Base-by-base conservation (phyloP, 2,113 vertebrate genomes). In the Mastomys coucha region DNA sequence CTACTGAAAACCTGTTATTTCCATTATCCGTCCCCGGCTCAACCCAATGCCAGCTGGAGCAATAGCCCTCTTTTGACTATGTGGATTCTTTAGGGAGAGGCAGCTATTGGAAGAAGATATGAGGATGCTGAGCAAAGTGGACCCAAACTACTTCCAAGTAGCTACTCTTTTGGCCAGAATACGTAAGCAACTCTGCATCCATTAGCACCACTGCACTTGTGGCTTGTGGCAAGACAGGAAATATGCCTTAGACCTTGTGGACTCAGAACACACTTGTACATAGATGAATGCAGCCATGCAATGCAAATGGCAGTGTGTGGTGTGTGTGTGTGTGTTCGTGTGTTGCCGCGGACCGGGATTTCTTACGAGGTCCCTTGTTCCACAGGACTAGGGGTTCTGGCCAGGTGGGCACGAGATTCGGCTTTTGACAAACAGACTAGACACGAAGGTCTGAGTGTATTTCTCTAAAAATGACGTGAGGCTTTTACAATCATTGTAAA, bases 61-160 rank as follows among this genome's bases (percentile, higher is more conserved):
- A 10, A 4, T 13, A 33, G 8, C 14, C 7, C 22, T 42, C 51
- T 7, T 14, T 45, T 13, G 82, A 31, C 20, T 6, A 1, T 0
- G 2, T 67, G 58, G 56, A 53, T 88, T 94, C 90, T 80, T 89
- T 12, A 31, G 51, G n/a, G 24, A 91, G 72, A 45, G 36, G 63
- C 17, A 0, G 12, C 56, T 60, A 0, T 39, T 58, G 53, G n/a
- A 11, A 42, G n/a, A 33, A 39, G 14, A 20, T 20, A 31, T 1
- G 49, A 2, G 33, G 28, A 13, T 1, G 4, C 91, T 28, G 56
- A 20, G 20, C 26, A 60, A 73, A 65, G 19, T 28, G 56, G 56
- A 33, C 67, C 53, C 17, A 39, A 49, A 19, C 16, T 0, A 0
- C 65, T 92, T 31, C 70, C 69, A 42, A n/a, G 39, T 33, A 17